A percentile compares a stretch with the other conserved stretches of the same genome.
Conservation (phyloP, 2,113 vertebrate genomes). For the Miniopterus natalensis region DNA sequence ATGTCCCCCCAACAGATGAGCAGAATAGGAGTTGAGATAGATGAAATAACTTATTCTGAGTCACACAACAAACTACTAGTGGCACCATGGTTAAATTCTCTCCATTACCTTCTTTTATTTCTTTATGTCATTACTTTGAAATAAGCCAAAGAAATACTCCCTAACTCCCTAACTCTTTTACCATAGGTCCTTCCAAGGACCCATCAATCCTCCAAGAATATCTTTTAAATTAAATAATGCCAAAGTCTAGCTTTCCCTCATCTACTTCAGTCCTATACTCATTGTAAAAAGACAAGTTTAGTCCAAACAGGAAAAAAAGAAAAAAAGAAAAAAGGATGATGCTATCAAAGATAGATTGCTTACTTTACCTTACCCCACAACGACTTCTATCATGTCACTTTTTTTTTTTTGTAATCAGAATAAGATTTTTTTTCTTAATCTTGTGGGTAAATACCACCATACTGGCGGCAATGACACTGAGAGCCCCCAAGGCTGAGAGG, state of each 20-base stretch:
- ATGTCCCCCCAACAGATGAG: background rate
- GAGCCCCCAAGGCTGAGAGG: background rate
- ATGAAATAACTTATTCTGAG: background rate
- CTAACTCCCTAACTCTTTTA: background rate
- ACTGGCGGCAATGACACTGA: background rate
- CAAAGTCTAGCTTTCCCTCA: background rate
- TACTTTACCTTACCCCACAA: background rate
- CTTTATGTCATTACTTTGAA: background rate
- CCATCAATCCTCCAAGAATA: background rate
- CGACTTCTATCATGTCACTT: background rate
- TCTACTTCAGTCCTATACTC: background rate
- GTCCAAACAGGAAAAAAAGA: background rate
- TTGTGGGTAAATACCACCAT: slow-evolving; percentile 36
- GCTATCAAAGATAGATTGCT: background rate
- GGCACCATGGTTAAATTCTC: background rate
- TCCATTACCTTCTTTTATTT: background rate
- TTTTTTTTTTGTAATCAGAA: slow-evolving; percentile 25
- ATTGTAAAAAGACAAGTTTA: background rate
- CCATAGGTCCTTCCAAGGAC: background rate
- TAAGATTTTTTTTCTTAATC: slow-evolving; percentile 68
- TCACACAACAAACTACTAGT: background rate
- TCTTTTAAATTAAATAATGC: background rate
- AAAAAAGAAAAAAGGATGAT: background rate
- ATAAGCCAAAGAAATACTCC: background rate
- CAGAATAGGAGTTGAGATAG: background rate